Evolutionary conservation across 2,113 vertebrate species (phyloP).

Genomic region (Podocnemis expansa): DNA sequence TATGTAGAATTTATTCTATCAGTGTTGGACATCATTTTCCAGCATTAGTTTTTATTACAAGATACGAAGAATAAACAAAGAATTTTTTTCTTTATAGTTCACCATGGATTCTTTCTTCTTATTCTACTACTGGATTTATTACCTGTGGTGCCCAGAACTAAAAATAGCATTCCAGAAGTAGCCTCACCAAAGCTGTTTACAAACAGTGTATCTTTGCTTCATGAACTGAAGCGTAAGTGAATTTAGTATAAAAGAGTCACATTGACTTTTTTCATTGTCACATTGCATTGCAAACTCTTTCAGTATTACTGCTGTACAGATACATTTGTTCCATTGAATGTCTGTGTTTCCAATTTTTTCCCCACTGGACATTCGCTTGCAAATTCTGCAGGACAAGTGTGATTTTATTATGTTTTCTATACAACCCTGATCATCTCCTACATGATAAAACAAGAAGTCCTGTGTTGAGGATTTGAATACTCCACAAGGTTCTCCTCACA

Average conservation of each 20-base stretch:
- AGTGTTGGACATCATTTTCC: not conserved
- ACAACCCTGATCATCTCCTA: not conserved
- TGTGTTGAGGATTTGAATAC: not conserved
- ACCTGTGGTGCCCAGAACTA: not conserved
- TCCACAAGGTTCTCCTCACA: not conserved
- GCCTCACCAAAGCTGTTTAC: not conserved
- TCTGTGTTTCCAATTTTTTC: not conserved
- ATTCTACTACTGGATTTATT: not conserved
- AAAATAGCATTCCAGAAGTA: not conserved
- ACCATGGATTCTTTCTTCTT: not conserved
- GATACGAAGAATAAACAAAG: accelerated
- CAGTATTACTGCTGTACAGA: not conserved
- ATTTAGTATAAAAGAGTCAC: not conserved
- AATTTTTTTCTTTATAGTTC: not conserved
- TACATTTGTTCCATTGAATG: not conserved
- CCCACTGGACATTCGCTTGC: not conserved
- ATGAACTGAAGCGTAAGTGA: not conserved
- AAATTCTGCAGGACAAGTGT: not conserved
- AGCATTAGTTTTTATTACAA: not conserved
- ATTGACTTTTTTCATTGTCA: not conserved
- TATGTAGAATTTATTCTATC: not conserved
- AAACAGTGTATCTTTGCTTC: not conserved
- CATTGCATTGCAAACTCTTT: not conserved
- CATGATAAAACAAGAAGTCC: not conserved
- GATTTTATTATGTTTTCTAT: not conserved